phyloP scores from a whole-genome alignment of 2,888 invertebrate genomes.

The Lacanobia oleracea region DNA sequence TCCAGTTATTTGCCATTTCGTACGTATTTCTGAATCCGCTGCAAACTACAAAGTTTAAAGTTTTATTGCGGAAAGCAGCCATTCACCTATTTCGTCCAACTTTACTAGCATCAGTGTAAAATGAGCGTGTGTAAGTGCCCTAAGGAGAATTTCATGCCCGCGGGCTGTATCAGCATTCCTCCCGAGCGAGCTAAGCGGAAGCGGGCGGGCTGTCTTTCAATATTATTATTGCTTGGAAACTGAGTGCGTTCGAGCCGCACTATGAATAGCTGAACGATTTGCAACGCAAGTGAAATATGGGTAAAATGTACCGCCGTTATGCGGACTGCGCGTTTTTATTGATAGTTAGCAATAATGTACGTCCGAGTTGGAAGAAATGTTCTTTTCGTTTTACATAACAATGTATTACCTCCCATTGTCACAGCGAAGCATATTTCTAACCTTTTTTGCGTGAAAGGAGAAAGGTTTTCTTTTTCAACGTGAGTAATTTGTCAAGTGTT shows the following conservation, averaged over 20 bases:
- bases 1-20: constrained; percentile 30
- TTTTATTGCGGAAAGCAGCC: constrained; percentile 52
- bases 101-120: constrained; percentile 41
- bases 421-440: constrained; percentile 42
- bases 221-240: constrained; percentile 78
- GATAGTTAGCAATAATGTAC: constrained; percentile 59
- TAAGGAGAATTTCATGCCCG: constrained; percentile 63
- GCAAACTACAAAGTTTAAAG: constrained; percentile 32
- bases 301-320: constrained; percentile 67
- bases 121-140: constrained; percentile 59
- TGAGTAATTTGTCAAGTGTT: constrained; percentile 41
- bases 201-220: constrained; percentile 77
- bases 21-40: constrained; percentile 29
- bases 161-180: constrained; percentile 77
- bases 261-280: constrained; percentile 73
- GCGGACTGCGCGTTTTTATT: constrained; percentile 70
- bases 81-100: constrained; percentile 42
- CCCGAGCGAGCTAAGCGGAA: constrained; percentile 77
- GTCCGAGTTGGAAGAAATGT: constrained; percentile 54
- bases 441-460: constrained; percentile 35
- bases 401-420: constrained; percentile 48
- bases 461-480: constrained; percentile 40
- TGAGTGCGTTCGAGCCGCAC: constrained; percentile 65
- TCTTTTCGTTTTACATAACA: constrained; percentile 54
- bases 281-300: constrained; percentile 73